Base-by-base conservation (phyloP, 2,888 invertebrate species). In the Eumacrocentrus americanus region DNA sequence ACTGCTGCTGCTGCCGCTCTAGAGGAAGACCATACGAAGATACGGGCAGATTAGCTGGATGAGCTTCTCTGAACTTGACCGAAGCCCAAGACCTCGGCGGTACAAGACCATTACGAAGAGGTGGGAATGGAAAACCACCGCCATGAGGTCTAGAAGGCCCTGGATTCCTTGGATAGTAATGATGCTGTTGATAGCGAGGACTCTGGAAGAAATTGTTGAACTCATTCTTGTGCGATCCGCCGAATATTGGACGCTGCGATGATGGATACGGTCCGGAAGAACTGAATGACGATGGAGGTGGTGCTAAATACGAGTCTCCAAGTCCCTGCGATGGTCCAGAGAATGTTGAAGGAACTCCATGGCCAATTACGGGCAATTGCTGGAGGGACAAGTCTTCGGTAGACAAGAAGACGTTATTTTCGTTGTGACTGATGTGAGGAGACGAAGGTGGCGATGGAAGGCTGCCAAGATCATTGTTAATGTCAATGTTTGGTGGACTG, bases 51-150 rank as follows among this genome's bases (percentile, higher is more conserved):
- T 4, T 9, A 4, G 9, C 29, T 9, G 29, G 29, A 29, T 29
- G 4, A 6, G 29, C 5, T 9, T 29, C 29, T 4, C 9, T 4
- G 29, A 29, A 29, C 29, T 29, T 29, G 29, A 29, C 9, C 4
- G 29, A 29, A 0, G 92, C 91, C 9, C 75, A 75, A 55, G 63
- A 76, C 55, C 73, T 73, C 7, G 75, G 78, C 20, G 76, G 78
- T 54, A 72, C 65, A 23, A 79, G 62, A 67, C 75, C 54, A 54
- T 69, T 61, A 44, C 72, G 62, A 55, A 77, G 58, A 57, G 71
- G 46, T 1, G 68, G 61, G 2, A 72, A 69, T n/a, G 69, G 58
- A n/a, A n/a, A n/a, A n/a, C n/a, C n/a, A 48, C 12, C 12, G 64
- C 63, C 12, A 61, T 50, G 23, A 9, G 60, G 25, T n/a, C 51